Conservation (phyloP, 2,888 invertebrate species). For the Conistra vaccinii region DNA sequence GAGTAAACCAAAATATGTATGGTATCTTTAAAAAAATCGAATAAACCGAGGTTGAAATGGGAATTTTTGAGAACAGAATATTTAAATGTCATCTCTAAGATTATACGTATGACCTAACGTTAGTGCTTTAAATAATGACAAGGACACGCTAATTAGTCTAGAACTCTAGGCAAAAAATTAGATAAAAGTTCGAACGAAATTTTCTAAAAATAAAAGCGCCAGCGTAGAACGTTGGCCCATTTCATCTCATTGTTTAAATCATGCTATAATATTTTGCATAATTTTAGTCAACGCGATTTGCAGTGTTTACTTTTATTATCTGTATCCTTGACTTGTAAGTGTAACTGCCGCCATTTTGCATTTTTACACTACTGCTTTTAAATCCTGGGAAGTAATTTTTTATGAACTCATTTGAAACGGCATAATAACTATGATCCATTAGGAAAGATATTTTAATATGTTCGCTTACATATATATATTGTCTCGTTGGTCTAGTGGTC, state of each 20-base stretch:
- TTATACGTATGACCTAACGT: constrained; percentile 12
- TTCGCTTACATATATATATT: neutral
- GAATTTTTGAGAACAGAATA: neutral
- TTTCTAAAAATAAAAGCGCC: constrained; percentile 20
- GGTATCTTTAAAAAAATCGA: neutral
- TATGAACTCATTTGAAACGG: neutral
- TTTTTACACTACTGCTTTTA: neutral
- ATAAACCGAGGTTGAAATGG: neutral
- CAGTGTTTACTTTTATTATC: constrained; percentile 48
- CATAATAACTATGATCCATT: neutral
- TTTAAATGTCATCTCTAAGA: constrained; percentile 2
- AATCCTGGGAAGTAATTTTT: neutral
- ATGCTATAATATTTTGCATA: constrained; percentile 42
- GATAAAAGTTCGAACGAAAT: neutral
- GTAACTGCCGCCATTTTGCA: constrained; percentile 49
- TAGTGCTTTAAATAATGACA: constrained; percentile 44
- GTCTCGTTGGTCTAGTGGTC: too few species aligned
- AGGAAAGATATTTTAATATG: neutral
- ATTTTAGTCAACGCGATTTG: constrained; percentile 7
- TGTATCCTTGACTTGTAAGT: constrained; percentile 56
- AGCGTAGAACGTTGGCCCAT: neutral
- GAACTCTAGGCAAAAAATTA: constrained; percentile 12
- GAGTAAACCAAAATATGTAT: too few species aligned
- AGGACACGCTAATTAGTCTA: constrained; percentile 39
- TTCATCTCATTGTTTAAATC: constrained; percentile 1